A percentile compares a stretch with the other conserved stretches of the same genome.
Conservation (phyloP, 2,113 vertebrate species). For the Craseonycteris thonglongyai region DNA sequence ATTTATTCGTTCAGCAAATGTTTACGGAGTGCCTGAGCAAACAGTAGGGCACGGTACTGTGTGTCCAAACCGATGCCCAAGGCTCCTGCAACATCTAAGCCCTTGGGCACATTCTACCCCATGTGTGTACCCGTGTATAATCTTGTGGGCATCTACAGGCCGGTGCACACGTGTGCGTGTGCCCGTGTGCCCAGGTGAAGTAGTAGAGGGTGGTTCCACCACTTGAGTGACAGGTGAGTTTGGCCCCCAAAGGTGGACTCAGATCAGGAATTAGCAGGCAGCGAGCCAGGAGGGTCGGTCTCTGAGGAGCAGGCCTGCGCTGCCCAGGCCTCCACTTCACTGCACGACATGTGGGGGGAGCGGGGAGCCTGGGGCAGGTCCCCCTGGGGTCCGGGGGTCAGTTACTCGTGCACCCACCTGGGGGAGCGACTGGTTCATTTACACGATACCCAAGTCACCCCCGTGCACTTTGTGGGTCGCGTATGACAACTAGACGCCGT, state of each 20-base stretch:
- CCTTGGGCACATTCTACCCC: neutral
- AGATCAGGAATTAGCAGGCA: neutral
- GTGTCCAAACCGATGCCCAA: neutral
- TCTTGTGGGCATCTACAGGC: neutral
- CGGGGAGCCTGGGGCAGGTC: neutral
- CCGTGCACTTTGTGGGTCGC: rapidly evolving
- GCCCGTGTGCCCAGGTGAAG: neutral
- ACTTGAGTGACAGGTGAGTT: neutral
- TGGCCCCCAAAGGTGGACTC: neutral
- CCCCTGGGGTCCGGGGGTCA: neutral
- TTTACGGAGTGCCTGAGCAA: neutral
- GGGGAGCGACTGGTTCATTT: neutral
- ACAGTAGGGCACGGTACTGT: neutral
- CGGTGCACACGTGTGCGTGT: rapidly evolving
- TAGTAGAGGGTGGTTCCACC: neutral
- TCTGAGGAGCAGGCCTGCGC: rapidly evolving
- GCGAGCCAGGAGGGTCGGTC: neutral
- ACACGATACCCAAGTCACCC: neutral
- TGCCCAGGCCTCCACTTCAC: neutral
- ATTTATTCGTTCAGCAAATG: neutral
- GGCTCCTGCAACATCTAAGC: neutral
- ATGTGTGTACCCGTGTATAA: neutral
- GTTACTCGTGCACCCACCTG: neutral
- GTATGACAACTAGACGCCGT: neutral
- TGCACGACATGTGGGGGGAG: neutral